Conservation (phyloP, 2,888 invertebrate species). For the Harpalus rubripes region DNA sequence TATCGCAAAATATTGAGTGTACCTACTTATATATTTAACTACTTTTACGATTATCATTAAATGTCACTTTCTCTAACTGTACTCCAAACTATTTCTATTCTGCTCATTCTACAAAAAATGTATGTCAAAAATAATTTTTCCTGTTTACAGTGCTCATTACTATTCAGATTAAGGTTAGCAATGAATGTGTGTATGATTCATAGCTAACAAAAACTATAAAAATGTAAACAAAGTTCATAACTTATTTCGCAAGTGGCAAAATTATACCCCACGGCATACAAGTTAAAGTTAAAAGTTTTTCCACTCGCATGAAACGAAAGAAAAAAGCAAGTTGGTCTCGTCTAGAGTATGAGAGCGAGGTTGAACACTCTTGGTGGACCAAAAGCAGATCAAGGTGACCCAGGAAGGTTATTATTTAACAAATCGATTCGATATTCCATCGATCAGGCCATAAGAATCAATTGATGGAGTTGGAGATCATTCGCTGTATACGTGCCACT, state of each 20-base stretch:
- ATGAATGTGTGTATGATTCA: constrained; percentile 16
- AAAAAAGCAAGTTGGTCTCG: constrained; percentile 15
- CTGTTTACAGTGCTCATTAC: background rate
- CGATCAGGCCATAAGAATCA: constrained; percentile 18
- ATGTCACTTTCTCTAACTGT: background rate
- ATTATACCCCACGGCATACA: background rate
- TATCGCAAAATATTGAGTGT: too few relatives aligned
- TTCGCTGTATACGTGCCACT: background rate
- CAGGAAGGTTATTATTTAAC: constrained; percentile 53
- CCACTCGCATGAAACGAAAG: constrained; percentile 1
- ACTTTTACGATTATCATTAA: too few relatives aligned
- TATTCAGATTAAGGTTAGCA: constrained; percentile 30
- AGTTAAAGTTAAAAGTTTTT: constrained; percentile 9
- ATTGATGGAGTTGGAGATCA: too few relatives aligned
- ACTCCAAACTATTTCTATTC: background rate
- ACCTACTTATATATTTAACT: too few relatives aligned
- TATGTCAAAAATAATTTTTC: background rate
- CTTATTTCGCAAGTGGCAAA: constrained; percentile 23
- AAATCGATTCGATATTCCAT: constrained; percentile 17
- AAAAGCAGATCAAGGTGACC: constrained; percentile 50
- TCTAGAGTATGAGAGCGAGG: constrained; percentile 45
- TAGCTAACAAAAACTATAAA: constrained; percentile 16
- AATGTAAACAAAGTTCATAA: constrained; percentile 21
- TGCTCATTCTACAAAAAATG: too few relatives aligned
- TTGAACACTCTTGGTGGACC: constrained; percentile 19